Base-by-base conservation (phyloP, 2,888 invertebrate species). In the Drosophila ezoana region DNA sequence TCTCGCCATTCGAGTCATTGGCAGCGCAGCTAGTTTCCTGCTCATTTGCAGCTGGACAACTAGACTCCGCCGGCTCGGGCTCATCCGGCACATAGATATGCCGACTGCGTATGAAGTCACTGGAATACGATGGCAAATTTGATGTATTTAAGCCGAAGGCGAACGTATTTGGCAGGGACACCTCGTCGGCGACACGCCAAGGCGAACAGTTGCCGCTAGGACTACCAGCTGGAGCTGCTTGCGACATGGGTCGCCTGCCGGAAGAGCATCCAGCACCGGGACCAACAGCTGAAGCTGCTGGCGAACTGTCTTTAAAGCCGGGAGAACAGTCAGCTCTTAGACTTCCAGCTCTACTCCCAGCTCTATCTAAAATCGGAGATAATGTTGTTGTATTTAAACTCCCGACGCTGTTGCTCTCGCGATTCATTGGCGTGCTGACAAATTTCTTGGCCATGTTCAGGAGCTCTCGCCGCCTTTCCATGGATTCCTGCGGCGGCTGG, bases 51-150 rank as follows among this genome's bases (percentile, higher is more conserved):
- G 40, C 11, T 18, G 47, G 44, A 44, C 33, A 44, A 23, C 28
- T 20, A 1, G 58, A 52, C 1, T 66, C 49, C 5, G 57, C 13
- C 4, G 32, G 43, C 2, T 13, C 10, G 5, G 57, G 20, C 10
- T 44, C 48, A 52, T 72, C 76, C 5, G 87, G 84, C n/a, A 80
- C 41, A 51, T 87, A 81, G 11, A 81, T 76, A 53, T 77, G 84
- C 1, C 76, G 68, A 10, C 76, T 79, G 3, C 37, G 85, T 70
- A 91, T 78, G 47, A 79, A 76, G 66, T 92, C 92, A 73, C 92
- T 91, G 13, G 92, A 91, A 69, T 90, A 92, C 1, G 92, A 91
- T 1, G 92, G 92, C 37, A 92, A 64, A 37, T 90, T 83, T n/a
- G 88, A 89, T 13, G 83, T 81, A 35, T 90, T 90, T 11, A 89